Percentiles rank a stretch among this genome's conserved stretches.
phyloP scores from a whole-genome alignment of 2,797 vertebrate genomes.

The Manis javanica region DNA sequence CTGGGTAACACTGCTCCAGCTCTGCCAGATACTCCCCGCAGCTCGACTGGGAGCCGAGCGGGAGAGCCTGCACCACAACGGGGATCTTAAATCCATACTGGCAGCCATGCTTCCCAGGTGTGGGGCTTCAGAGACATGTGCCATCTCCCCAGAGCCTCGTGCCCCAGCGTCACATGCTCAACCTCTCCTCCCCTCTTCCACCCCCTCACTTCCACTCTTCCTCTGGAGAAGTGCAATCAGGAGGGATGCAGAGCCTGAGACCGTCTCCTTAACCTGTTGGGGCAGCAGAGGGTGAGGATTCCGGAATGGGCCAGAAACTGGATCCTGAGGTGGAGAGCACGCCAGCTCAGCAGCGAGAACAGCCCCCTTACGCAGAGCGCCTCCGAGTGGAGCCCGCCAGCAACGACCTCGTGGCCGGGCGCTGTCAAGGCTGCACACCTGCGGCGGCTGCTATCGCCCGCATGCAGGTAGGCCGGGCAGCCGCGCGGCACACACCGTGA shows the following conservation, averaged over 20 bases:
- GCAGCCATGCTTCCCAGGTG: rapidly evolving
- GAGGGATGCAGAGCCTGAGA: background rate
- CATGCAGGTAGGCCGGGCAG: background rate
- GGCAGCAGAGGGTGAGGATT: background rate
- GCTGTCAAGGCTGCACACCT: background rate
- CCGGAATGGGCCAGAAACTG: background rate
- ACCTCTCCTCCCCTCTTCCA: background rate
- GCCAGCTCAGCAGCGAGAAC: background rate
- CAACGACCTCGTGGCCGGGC: constrained; percentile 53
- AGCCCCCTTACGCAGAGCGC: constrained; percentile 60
- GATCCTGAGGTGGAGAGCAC: background rate
- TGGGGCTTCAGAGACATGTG: background rate
- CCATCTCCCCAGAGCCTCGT: rapidly evolving
- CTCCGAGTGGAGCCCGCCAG: constrained; percentile 53
- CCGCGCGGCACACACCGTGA: too few relatives aligned
- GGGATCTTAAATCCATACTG: background rate
- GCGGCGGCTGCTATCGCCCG: background rate
- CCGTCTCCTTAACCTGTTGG: background rate
- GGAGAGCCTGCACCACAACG: background rate
- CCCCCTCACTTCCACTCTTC: background rate
- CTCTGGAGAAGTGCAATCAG: background rate
- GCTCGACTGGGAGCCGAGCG: background rate
- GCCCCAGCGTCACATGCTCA: background rate
- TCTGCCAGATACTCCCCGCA: background rate
- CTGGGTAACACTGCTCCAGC: background rate